These are phyloP conservation scores for Pogonomyrmex barbatus DNA, from an alignment of 1,140 invertebrate genomes.

Conservation along the genomic window DNA sequence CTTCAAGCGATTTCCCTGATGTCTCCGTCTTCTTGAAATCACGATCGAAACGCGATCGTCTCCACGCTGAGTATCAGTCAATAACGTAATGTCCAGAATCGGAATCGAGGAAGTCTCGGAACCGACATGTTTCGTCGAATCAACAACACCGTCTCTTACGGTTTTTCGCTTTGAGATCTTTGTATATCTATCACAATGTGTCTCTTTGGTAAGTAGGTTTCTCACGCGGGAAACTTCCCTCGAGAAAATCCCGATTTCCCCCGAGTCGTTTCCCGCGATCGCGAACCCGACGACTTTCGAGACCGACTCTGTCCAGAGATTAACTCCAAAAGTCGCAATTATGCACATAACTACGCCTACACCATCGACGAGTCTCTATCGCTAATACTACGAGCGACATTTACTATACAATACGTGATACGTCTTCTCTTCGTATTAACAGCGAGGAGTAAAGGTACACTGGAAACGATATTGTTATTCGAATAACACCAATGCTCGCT, in stretches of 20 bases:
- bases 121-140: background rate
- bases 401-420: conserved; percentile 69
- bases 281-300: conserved; percentile 39
- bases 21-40: background rate
- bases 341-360: conserved; percentile 71
- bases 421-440: conserved; percentile 57
- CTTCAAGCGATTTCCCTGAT: background rate
- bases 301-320: conserved; percentile 22
- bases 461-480: conserved; percentile 60
- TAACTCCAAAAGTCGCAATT: conserved; percentile 30
- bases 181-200: background rate
- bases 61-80: conserved; percentile 53
- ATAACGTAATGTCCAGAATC: conserved; percentile 53
- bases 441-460: conserved; percentile 57
- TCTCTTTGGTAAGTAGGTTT: background rate
- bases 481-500: conserved; percentile 56
- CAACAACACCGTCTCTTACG: background rate
- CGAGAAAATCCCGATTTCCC: background rate
- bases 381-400: conserved; percentile 68
- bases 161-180: conserved; percentile 15
- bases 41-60: conserved; percentile 47
- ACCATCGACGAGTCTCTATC: conserved; percentile 65
- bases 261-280: background rate
- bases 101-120: conserved; percentile 32
- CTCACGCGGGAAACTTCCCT: too few relatives aligned